phyloP scores from a whole-genome alignment of 2,113 vertebrate species.

The Electrona antarctica region DNA sequence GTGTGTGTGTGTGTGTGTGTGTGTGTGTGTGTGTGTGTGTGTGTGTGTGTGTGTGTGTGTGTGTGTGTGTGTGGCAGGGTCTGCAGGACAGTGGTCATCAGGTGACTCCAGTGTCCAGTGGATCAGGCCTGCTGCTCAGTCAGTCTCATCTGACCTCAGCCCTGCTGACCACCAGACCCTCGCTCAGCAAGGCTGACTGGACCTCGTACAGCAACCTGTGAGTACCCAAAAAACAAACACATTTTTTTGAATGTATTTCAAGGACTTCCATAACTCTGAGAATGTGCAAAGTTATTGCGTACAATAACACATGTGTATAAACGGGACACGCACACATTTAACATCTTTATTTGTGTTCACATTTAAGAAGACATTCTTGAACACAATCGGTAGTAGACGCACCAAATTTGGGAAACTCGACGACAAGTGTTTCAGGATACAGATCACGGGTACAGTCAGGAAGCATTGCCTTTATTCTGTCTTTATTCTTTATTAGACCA shows the following conservation, averaged over 20 bases:
- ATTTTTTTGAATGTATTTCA: neutral
- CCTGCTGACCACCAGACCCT: slow-evolving; percentile 83
- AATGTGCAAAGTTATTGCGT: neutral
- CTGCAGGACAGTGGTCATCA: slow-evolving; percentile 66
- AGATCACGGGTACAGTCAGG: no score
- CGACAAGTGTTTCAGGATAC: no score
- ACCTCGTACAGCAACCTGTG: slow-evolving; percentile 87
- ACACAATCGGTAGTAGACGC: no score
- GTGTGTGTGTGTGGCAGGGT: slow-evolving; percentile 17
- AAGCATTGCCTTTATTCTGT: no score
- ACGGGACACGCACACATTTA: neutral
- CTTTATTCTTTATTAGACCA: no score
- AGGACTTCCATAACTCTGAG: neutral
- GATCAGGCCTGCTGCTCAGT: slow-evolving; percentile 75
- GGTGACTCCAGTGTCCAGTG: slow-evolving; percentile 75
- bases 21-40: neutral
- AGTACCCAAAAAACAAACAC: slow-evolving; percentile 71
- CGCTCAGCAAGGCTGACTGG: slow-evolving; percentile 89
- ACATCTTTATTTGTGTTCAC: no score
- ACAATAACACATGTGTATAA: neutral
- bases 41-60: slow-evolving; percentile 26
- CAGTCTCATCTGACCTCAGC: slow-evolving; percentile 84
- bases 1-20: neutral
- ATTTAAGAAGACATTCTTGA: no score
- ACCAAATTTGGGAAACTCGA: no score